phyloP scores from a whole-genome alignment of 2,797 vertebrate genomes.

The Erethizon dorsatum region DNA sequence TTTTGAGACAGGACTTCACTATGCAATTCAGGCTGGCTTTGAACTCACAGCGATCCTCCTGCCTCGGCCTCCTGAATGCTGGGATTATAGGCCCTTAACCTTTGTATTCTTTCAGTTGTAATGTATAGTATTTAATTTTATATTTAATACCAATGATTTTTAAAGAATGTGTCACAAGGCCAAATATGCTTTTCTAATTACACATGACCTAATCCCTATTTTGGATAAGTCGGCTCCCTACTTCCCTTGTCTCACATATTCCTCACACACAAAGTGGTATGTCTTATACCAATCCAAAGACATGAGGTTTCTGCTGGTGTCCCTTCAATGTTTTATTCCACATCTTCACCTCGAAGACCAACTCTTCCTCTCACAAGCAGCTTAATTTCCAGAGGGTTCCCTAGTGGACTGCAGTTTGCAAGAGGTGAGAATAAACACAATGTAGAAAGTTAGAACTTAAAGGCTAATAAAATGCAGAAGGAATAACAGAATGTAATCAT shows the following conservation, averaged over 20 bases:
- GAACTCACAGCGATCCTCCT: no score
- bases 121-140: neutral
- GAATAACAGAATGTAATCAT: neutral
- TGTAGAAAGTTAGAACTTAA: neutral
- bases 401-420: constrained; percentile 18
- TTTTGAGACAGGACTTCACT: no score
- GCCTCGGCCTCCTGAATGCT: no score
- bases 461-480: constrained; percentile 28
- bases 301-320: neutral
- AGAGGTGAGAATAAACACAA: constrained; percentile 42
- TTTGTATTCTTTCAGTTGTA: constrained; percentile 42
- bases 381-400: constrained; percentile 37
- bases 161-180: neutral
- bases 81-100: neutral
- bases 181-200: constrained; percentile 54
- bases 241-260: fast-evolving
- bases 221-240: neutral
- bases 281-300: neutral
- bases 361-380: neutral
- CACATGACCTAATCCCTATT: neutral
- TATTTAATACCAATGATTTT: constrained; percentile 23
- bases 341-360: constrained; percentile 34
- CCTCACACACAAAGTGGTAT: neutral
- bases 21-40: no score
- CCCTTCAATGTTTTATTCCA: neutral